These are phyloP conservation scores for Cydia pomonella DNA, from an alignment of 1,140 invertebrate genomes.

Conservation along the genomic window DNA sequence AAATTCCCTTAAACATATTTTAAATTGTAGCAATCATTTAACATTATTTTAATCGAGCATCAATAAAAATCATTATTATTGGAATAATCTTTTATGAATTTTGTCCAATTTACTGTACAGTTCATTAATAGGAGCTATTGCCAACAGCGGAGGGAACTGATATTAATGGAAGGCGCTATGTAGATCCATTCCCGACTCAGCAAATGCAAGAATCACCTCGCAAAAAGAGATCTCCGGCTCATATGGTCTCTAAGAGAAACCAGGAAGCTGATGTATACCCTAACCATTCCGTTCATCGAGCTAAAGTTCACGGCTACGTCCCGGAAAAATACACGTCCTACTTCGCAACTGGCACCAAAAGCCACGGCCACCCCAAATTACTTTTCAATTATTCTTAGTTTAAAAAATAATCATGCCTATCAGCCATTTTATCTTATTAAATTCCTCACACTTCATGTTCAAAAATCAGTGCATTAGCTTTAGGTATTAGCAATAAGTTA, in stretches of 20 bases:
- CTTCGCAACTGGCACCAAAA: conserved; percentile 57
- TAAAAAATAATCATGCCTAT: background rate
- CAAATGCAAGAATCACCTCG: conserved; percentile 71
- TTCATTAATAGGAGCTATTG: conserved; percentile 76
- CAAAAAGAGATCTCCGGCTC: conserved; percentile 63
- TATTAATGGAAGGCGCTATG: conserved; percentile 68
- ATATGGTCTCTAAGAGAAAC: conserved; percentile 52
- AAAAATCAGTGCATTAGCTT: conserved; percentile 40
- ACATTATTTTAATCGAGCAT: background rate
- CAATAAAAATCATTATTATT: background rate
- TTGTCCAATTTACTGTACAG: conserved; percentile 31
- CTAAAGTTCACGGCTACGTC: conserved; percentile 65
- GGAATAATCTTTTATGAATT: conserved; percentile 16
- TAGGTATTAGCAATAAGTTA: background rate
- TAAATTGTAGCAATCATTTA: no score
- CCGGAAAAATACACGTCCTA: conserved; percentile 73
- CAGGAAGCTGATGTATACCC: conserved; percentile 37
- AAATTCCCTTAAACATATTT: no score
- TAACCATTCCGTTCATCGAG: conserved; percentile 49
- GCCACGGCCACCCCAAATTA: conserved; percentile 46
- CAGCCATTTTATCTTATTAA: background rate
- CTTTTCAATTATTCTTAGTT: conserved; percentile 51
- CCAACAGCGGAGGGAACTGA: conserved; percentile 77
- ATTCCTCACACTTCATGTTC: conserved; percentile 12
- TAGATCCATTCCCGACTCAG: conserved; percentile 70